Evolutionary conservation across 2,113 vertebrate genomes (phyloP).

Genomic region (Petrocephalus microphthalmus): DNA sequence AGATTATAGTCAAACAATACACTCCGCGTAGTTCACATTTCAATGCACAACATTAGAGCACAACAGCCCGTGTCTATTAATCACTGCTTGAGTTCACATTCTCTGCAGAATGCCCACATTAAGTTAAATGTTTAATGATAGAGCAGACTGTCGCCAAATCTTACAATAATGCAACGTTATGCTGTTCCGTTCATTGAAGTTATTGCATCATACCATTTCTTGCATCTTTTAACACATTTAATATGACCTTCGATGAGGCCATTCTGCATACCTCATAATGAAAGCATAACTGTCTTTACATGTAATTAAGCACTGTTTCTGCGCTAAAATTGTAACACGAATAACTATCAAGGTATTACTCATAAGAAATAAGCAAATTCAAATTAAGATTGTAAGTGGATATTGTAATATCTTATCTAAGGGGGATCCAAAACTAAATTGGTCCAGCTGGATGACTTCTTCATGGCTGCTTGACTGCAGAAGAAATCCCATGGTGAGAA

Average conservation of each 20-base stretch:
- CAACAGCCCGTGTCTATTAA: conserved; percentile 70
- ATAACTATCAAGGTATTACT: neutral
- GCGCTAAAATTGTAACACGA: neutral
- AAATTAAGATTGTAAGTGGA: neutral
- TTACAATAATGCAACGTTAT: neutral
- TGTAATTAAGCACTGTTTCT: neutral
- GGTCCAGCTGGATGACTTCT: neutral
- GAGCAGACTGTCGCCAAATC: neutral
- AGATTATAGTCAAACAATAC: conserved; percentile 86
- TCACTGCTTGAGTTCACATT: conserved; percentile 63
- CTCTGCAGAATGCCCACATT: conserved; percentile 65
- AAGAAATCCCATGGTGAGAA: neutral
- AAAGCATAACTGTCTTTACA: neutral
- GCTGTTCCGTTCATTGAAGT: neutral
- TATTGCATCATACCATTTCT: no score
- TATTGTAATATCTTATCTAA: neutral
- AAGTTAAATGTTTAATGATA: conserved; percentile 25
- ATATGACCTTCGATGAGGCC: neutral
- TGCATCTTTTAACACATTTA: neutral
- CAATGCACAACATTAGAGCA: conserved; percentile 75
- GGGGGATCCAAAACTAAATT: neutral
- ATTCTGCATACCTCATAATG: neutral
- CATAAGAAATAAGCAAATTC: neutral
- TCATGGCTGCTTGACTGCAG: neutral
- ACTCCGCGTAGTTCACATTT: conserved; percentile 76